phyloP scores from a whole-genome alignment of 2,113 vertebrate species.

The Trachemys scripta region DNA sequence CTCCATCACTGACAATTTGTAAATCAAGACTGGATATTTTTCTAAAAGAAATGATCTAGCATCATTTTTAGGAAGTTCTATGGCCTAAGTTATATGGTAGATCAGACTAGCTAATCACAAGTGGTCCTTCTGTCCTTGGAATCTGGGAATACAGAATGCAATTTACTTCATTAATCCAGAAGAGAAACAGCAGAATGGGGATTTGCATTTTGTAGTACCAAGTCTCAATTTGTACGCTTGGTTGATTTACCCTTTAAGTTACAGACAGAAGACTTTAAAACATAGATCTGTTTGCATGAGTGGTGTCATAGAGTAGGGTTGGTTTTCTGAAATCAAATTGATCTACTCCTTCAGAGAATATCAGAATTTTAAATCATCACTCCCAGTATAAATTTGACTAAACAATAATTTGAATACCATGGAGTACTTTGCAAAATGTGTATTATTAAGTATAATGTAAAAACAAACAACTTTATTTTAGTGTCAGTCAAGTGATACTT shows the following conservation, averaged over 20 bases:
- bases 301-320: not conserved
- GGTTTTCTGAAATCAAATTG: constrained; percentile 10
- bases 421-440: not conserved
- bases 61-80: no score
- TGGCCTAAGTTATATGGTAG: no score
- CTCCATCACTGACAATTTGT: no score
- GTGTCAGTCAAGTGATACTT: not conserved
- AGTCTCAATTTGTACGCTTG: constrained; percentile 14
- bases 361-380: not conserved
- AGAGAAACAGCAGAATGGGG: constrained; percentile 46
- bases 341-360: not conserved
- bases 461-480: not conserved
- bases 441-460: constrained; percentile 26
- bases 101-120: no score
- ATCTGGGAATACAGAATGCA: constrained; percentile 10
- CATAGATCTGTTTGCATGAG: not conserved
- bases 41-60: no score
- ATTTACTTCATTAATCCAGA: constrained; percentile 47
- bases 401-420: constrained; percentile 16
- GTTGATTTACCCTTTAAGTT: constrained; percentile 48
- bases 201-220: constrained; percentile 52
- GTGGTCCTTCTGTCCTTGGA: no score
- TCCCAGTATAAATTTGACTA: not conserved
- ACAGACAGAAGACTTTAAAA: constrained; percentile 10
- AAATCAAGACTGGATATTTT: no score